These are phyloP conservation scores for Coptodon bakossiorum DNA, from an alignment of 2,113 vertebrate species.

Conservation along the genomic window DNA sequence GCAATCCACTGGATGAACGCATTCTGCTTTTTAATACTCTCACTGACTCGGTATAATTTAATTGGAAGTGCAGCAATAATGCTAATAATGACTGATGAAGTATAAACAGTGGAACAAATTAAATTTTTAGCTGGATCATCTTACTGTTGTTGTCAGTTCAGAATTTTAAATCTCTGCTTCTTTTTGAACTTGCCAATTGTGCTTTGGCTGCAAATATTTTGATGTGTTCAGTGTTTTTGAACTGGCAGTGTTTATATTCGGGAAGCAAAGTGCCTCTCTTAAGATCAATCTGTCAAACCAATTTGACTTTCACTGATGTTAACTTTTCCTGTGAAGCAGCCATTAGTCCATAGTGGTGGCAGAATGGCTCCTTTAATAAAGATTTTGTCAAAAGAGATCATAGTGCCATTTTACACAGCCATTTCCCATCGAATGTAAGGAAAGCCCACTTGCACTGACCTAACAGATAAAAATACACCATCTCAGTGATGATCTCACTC, in stretches of 20 bases:
- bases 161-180: neutral
- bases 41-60: neutral
- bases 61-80: neutral
- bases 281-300: neutral
- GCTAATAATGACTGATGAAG: neutral
- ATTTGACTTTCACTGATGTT: neutral
- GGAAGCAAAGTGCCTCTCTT: neutral
- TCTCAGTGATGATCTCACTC: slow-evolving; percentile 35
- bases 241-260: neutral
- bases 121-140: neutral
- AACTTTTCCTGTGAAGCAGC: neutral
- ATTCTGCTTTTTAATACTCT: neutral
- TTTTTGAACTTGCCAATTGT: neutral
- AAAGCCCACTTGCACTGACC: slow-evolving; percentile 20
- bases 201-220: neutral
- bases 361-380: slow-evolving; percentile 6
- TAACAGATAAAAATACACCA: slow-evolving; percentile 29
- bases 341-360: neutral
- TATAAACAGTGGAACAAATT: neutral
- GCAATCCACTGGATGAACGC: neutral
- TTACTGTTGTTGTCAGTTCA: neutral
- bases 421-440: slow-evolving; percentile 38
- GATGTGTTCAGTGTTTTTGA: neutral
- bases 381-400: slow-evolving; percentile 24
- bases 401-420: slow-evolving; percentile 23